Base-by-base conservation (phyloP, 2,113 vertebrate genomes). In the Micromys minutus region DNA sequence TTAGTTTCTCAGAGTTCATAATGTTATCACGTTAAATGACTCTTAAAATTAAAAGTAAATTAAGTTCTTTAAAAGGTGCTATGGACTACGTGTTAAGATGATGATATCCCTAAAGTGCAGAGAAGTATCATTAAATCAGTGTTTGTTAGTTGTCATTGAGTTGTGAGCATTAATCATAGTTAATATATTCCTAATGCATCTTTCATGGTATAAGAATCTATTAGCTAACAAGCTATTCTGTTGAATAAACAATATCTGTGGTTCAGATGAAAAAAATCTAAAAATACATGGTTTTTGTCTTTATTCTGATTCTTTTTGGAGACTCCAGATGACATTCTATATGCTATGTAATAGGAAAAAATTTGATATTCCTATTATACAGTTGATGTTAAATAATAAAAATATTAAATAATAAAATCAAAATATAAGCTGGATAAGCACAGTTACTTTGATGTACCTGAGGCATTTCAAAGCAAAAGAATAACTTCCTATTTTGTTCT, bases 131-230 rank as follows among this genome's bases (percentile, higher is more conserved):
- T 97, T 96, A 98, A 96, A 97, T 95, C n/a, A 72, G 88, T 94
- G 59, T 95, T 94, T 95, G 95, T 87, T 97, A 94, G 81, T 91
- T 93, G 86, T 95, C 61, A 87, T 80, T 96, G 89, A 97, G 80
- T 89, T 94, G 94, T 95, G 95, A 94, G 77, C 83, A 98, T 97
- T 96, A 97, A 97, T 97, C 97, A 97, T 57, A 95, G 90, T 95
- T 97, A 97, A 96, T 95, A 96, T 52, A 95, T 96, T 77, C 52
- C 95, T 97, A 96, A 98, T 95, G 92, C 92, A 95, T 90, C 95
- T 94, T 97, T 97, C 95, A 96, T 94, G 95, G 95, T 87, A 52
- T 80, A 57, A 96, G 57, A 90, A 90, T 86, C 83, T 79, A 83
- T 76, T 57, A 89, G 34, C 24, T 45, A 95, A 95, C 94, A 77